These are phyloP conservation scores for Paradisaea rubra DNA, from an alignment of 2,113 vertebrate genomes.

Conservation along the genomic window DNA sequence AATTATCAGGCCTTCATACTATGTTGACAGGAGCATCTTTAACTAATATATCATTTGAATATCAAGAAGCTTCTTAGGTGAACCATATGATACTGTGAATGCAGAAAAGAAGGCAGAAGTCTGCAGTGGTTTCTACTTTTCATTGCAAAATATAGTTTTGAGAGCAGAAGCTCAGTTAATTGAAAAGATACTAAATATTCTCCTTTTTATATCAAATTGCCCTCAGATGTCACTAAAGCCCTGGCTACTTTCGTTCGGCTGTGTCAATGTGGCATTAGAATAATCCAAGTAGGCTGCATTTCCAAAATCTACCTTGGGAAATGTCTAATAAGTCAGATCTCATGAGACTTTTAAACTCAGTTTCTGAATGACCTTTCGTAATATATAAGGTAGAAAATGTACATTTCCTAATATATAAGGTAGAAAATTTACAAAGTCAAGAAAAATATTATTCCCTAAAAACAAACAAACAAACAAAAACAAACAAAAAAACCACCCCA, in stretches of 20 bases:
- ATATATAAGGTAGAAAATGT: background rate
- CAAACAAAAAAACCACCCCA: background rate
- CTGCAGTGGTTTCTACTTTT: background rate
- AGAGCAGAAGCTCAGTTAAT: background rate
- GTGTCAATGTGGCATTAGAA: background rate
- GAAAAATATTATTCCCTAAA: background rate
- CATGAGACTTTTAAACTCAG: background rate
- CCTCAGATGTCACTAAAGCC: background rate
- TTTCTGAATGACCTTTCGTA: background rate
- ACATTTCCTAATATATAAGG: background rate
- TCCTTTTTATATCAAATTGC: background rate
- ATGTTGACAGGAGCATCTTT: background rate
- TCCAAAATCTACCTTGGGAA: background rate
- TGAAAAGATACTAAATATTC: background rate
- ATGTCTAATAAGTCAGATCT: background rate
- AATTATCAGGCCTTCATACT: conserved; percentile 17
- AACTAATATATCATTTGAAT: background rate
- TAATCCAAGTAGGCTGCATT: background rate
- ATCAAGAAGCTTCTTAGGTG: background rate
- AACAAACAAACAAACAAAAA: background rate
- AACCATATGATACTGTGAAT: background rate
- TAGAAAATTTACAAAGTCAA: background rate
- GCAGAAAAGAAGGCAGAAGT: background rate
- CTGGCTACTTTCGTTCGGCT: background rate
- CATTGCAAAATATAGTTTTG: background rate